Evolutionary conservation across 2,888 invertebrate genomes (phyloP).

Genomic region (Ormyrus thymus): DNA sequence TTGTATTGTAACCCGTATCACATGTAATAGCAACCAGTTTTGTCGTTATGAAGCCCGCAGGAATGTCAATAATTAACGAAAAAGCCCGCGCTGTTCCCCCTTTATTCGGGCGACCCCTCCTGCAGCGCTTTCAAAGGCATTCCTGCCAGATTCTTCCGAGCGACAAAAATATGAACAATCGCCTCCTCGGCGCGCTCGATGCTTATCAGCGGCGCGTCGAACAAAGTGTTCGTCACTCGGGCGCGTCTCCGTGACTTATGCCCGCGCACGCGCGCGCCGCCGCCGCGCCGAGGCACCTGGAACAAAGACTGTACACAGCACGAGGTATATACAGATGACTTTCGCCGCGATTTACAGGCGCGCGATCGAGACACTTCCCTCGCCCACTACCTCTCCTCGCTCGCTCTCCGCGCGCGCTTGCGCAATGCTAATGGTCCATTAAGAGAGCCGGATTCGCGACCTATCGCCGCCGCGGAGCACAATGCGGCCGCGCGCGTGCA

Average conservation of each 20-base stretch:
- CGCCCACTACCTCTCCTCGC: conserved; percentile 1
- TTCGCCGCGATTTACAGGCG: conserved; percentile 15
- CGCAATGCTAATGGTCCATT: conserved; percentile 45
- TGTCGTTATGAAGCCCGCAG: not conserved
- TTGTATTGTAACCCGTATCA: conserved; percentile 17
- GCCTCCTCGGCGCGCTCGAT: not conserved
- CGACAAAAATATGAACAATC: no score
- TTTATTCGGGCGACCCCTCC: no score
- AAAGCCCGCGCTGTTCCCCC: not conserved
- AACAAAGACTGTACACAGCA: conserved; percentile 20
- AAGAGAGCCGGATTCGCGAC: conserved; percentile 43
- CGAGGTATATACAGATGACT: conserved; percentile 18
- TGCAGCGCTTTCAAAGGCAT: no score
- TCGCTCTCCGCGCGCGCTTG: not conserved
- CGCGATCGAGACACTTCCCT: conserved; percentile 28
- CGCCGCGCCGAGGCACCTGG: not conserved
- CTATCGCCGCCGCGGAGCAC: not conserved
- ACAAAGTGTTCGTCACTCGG: no score
- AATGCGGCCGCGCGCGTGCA: not conserved
- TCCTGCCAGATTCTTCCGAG: no score
- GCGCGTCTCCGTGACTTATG: no score
- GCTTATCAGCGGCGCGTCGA: no score
- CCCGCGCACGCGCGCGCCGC: not conserved
- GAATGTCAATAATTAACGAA: not conserved
- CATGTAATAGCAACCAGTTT: conserved; percentile 12